Evolutionary conservation across 2,113 vertebrate species (phyloP).

Genomic region (Mionectes macconnelli): DNA sequence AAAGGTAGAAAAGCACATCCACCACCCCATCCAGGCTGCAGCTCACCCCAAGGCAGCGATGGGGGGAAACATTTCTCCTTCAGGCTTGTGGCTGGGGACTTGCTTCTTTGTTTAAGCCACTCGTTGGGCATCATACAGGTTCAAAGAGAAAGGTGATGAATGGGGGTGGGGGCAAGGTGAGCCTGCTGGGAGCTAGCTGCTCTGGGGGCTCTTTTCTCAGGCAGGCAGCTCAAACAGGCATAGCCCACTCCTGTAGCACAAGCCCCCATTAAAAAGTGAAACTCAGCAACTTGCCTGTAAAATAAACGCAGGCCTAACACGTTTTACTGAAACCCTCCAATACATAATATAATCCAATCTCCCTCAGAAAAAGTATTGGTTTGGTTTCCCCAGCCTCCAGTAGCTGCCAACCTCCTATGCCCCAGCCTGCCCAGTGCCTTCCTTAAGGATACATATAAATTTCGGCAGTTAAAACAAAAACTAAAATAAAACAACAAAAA

Average conservation of each 20-base stretch:
- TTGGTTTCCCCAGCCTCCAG: not conserved
- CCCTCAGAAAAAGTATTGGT: not conserved
- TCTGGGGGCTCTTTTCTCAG: not conserved
- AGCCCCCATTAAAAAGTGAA: not conserved
- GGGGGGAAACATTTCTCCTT: accelerated
- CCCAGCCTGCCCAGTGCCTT: not conserved
- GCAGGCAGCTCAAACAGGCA: not conserved
- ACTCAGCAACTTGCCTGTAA: not conserved
- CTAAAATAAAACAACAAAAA: not conserved
- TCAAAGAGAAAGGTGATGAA: not conserved
- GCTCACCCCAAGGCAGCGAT: accelerated
- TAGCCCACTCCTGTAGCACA: not conserved
- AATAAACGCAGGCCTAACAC: not conserved
- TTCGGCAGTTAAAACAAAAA: not conserved
- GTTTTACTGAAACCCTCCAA: not conserved
- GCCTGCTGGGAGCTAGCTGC: not conserved
- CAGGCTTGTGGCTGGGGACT: not conserved
- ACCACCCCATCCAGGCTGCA: not conserved
- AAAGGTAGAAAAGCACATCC: not conserved
- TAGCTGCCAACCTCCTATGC: not conserved
- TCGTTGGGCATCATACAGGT: accelerated
- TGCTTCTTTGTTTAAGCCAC: not conserved
- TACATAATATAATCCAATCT: not conserved
- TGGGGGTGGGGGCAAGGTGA: not conserved
- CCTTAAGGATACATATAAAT: not conserved